phyloP scores from a whole-genome alignment of 1,140 invertebrate species.

The Brachionus koreanus region DNA sequence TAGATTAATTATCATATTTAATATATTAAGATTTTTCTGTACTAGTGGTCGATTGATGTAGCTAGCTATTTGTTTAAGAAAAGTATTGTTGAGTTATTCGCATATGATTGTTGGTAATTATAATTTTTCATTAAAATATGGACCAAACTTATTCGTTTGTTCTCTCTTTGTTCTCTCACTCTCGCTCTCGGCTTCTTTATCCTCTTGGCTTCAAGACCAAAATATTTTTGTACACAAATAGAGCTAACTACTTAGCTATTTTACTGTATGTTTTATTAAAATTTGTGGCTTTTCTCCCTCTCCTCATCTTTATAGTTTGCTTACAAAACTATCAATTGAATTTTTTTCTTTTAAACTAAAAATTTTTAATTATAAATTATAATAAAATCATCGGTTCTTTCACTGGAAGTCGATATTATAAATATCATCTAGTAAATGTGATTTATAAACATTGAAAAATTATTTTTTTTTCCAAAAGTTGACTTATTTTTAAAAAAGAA shows the following conservation, averaged over 20 bases:
- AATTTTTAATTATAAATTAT: conserved; percentile 11
- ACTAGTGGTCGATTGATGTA: conserved; percentile 2
- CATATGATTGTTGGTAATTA: conserved; percentile 19
- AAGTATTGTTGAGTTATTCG: conserved; percentile 4
- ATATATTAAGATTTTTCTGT: conserved; percentile 1
- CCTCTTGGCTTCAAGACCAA: conserved; percentile 32
- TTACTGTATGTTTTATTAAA: conserved; percentile 11
- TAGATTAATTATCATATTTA: conserved; percentile 31
- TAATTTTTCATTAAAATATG: conserved; percentile 25
- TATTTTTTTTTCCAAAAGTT: too few species aligned
- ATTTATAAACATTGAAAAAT: too few species aligned
- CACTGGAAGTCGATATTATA: neutral
- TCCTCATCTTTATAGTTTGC: neutral
- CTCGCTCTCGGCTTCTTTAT: neutral
- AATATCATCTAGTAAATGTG: too few species aligned
- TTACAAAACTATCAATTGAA: neutral
- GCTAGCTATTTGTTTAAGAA: conserved; percentile 2
- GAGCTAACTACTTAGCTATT: neutral
- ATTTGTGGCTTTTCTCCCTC: neutral
- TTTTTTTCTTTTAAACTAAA: neutral
- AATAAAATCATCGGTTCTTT: neutral
- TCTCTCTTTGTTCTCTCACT: neutral
- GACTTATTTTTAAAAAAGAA: too few species aligned
- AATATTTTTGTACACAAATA: conserved; percentile 14
- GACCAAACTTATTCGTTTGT: neutral